Percentiles rank a stretch among this genome's conserved stretches.
Evolutionary conservation across 2,797 vertebrate species (phyloP).

Genomic region (Siniperca undulata): DNA sequence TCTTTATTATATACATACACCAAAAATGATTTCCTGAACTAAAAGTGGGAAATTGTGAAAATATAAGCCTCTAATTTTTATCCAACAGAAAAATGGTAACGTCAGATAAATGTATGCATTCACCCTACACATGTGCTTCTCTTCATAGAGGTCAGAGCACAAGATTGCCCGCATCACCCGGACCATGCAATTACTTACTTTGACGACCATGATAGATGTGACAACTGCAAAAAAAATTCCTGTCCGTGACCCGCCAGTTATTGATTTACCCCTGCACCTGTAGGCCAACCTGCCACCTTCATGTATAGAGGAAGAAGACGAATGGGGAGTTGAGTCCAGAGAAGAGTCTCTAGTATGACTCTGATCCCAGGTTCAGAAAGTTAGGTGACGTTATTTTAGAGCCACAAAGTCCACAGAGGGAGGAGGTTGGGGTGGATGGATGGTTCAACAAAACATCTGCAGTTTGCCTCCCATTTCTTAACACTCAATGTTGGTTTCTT

Average conservation of each 20-base stretch:
- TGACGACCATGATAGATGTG: conserved; percentile 6
- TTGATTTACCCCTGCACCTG: conserved; percentile 40
- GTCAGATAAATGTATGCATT: background rate
- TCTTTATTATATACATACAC: background rate
- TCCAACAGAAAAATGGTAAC: background rate
- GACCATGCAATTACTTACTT: background rate
- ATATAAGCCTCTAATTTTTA: background rate
- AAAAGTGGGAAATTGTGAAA: background rate
- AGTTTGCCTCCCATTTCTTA: background rate
- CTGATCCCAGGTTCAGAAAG: conserved; percentile 34
- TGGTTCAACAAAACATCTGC: background rate
- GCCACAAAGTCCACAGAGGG: background rate
- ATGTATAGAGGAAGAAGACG: conserved; percentile 17
- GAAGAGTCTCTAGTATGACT: conserved; percentile 23
- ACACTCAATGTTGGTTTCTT: background rate
- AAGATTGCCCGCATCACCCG: background rate
- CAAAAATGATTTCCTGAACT: background rate
- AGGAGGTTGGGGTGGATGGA: background rate
- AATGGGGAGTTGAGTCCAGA: conserved; percentile 6
- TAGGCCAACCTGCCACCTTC: conserved; percentile 23
- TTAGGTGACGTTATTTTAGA: background rate
- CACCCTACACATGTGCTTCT: conserved; percentile 13
- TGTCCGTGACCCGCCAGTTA: conserved; percentile 13
- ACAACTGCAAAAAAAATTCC: conserved; percentile 27
- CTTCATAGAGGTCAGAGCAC: background rate